A percentile compares a stretch with the other conserved stretches of the same genome.
phyloP scores from a whole-genome alignment of 2,113 vertebrate genomes.

The Anoplopoma fimbria region DNA sequence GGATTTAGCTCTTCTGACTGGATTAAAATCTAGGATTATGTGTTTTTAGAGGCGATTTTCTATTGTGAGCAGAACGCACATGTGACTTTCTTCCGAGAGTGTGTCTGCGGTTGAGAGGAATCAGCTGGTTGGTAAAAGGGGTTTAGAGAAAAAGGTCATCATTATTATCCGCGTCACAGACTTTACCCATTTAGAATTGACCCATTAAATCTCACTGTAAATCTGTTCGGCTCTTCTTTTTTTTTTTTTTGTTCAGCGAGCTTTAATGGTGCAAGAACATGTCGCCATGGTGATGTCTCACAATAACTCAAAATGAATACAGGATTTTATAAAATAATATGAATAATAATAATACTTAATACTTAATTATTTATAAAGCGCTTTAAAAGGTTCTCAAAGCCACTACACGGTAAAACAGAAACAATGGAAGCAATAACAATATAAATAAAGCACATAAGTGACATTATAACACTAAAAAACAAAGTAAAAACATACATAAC shows the following conservation, averaged over 20 bases:
- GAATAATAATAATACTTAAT: too few relatives aligned
- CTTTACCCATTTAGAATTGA: not conserved
- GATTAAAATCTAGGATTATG: conserved; percentile 70
- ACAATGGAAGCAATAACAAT: not conserved
- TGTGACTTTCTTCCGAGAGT: conserved; percentile 28
- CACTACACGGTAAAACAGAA: too few relatives aligned
- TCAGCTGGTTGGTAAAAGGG: conserved; percentile 21
- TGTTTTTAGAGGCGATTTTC: conserved; percentile 58
- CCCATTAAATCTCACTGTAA: not conserved
- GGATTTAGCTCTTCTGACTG: conserved; percentile 53
- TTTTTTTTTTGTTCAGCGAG: too few relatives aligned
- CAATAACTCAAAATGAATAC: too few relatives aligned
- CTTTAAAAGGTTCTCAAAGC: too few relatives aligned
- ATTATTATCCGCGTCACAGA: not conserved
- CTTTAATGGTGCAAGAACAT: too few relatives aligned
- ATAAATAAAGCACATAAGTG: too few relatives aligned
- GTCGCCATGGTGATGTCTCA: too few relatives aligned
- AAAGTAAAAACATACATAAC: too few relatives aligned
- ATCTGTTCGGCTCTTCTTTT: not conserved
- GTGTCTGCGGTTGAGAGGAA: conserved; percentile 22
- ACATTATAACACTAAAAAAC: too few relatives aligned
- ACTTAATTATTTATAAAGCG: too few relatives aligned
- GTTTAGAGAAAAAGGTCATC: conserved; percentile 14
- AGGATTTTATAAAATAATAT: too few relatives aligned
- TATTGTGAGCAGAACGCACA: conserved; percentile 26